Evolutionary conservation across 2,888 invertebrate species (phyloP), one percentile per base, ranked within the genome.

Genomic region (Colostygia pectinataria): DNA sequence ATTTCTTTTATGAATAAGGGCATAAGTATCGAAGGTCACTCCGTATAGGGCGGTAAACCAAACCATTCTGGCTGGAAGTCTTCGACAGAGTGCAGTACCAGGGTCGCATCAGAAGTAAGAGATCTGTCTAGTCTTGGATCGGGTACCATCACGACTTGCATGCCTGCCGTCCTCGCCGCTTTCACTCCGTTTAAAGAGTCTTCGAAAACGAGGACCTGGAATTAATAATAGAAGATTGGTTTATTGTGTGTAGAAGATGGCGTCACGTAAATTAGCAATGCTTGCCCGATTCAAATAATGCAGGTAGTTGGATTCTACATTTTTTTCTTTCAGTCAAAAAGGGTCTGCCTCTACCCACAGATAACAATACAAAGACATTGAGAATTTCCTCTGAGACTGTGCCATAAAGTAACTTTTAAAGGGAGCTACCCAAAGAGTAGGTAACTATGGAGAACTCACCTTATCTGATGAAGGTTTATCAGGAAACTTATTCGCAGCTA

Each of bases 131-230:
- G 57, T 1, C 79, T 69, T 0, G 80, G 71, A 69, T 96, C 95
- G 0, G 96, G 96, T 7, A 96, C 93, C 94, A 96, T 94, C 0
- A 96, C 93, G 0, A 93, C 93, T 73, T 96, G 96, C 97, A 98
- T 98, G 2, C 95, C 95, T 4, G 97, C 97, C 2, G 92, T 91
- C 5, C 91, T 75, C 0, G 94, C 97, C 0, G 95, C 96, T 52
- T 85, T 83, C 0, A 97, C 96, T 0, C 98, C 98, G 78, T 97
- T 97, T 0, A 95, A 93, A 0, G 98, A 95, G 83, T 98, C 98
- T 83, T 98, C 98, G 74, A 98, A 96, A 0, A 97, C 97, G 48
- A 98, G 81, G 68, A 96, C 95, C 93, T 94, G 81, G 10, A 37
- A 47, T 8, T 28, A 10, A 10, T n/a, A 25, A 20, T 7, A 31